A percentile compares a stretch with the other conserved stretches of the same genome.
Conservation (phyloP, 1,140 invertebrate genomes). For the Trachymyrmex septentrionalis region DNA sequence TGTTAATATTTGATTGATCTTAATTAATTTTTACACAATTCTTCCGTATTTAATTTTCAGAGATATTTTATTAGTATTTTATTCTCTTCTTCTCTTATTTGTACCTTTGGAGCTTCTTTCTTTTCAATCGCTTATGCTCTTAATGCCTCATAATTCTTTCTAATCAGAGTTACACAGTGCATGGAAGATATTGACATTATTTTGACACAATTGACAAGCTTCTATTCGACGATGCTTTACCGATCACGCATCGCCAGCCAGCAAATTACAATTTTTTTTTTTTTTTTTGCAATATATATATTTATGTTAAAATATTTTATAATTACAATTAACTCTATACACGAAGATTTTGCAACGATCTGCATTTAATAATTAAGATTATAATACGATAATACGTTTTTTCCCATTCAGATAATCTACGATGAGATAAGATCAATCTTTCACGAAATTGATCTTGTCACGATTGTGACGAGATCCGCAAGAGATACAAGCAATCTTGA, state of each 20-base stretch:
- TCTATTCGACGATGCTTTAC: not conserved
- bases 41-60: slow-evolving; percentile 4
- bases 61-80: slow-evolving; percentile 10
- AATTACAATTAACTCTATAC: not conserved
- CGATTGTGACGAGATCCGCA: not conserved
- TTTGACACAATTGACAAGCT: slow-evolving; percentile 8
- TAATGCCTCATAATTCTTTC: not conserved
- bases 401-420: not conserved
- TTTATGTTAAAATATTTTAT: slow-evolving; percentile 3
- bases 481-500: not conserved
- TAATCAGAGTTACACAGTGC: not conserved
- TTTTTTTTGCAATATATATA: slow-evolving; percentile 26
- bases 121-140: slow-evolving; percentile 18
- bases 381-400: not conserved
- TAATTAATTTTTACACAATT: not conserved
- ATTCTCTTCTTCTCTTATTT: not conserved
- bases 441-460: not conserved
- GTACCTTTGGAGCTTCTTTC: slow-evolving; percentile 8
- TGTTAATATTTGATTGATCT: not conserved
- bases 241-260: not conserved
- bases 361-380: not conserved
- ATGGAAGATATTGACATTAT: slow-evolving; percentile 8
- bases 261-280: slow-evolving; percentile 25
- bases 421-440: not conserved
- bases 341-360: slow-evolving; percentile 42